Percentiles rank a stretch among this genome's conserved stretches.
Evolutionary conservation across 2,113 vertebrate genomes (phyloP).

Genomic region (Trichechus manatus): DNA sequence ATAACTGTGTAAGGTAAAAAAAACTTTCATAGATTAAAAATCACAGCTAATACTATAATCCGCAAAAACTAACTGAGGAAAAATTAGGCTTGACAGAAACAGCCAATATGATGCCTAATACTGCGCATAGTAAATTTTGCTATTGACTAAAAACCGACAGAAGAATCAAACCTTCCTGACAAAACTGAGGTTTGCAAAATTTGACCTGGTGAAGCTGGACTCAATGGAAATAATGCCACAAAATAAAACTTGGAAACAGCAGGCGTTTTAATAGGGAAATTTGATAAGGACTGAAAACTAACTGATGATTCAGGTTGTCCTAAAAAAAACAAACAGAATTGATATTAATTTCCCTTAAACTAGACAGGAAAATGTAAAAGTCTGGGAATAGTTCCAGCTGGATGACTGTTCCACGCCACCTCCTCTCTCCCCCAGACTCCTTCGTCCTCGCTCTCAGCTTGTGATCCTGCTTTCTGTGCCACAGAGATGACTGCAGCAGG

Average conservation of each 20-base stretch:
- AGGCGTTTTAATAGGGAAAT: not conserved
- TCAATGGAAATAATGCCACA: not conserved
- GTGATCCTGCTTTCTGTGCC: not conserved
- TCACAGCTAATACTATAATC: not conserved
- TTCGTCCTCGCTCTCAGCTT: not conserved
- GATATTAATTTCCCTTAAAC: slow-evolving; percentile 14
- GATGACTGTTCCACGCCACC: not conserved
- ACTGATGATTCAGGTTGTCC: not conserved
- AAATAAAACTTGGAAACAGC: not conserved
- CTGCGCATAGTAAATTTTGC: not conserved
- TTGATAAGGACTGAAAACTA: not conserved
- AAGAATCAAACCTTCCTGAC: not conserved
- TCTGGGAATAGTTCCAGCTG: not conserved
- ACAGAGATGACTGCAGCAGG: not conserved
- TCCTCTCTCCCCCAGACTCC: not conserved
- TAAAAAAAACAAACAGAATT: not conserved
- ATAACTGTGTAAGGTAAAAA: not conserved
- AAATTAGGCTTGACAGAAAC: not conserved
- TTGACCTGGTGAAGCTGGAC: not conserved
- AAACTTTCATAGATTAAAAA: not conserved
- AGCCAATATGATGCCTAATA: not conserved
- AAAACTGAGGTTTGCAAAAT: not conserved
- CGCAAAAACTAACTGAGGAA: not conserved
- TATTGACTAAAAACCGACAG: not conserved
- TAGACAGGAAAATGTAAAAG: not conserved